Evolutionary conservation across 2,113 vertebrate species (phyloP).

Genomic region (Taxidea taxus): DNA sequence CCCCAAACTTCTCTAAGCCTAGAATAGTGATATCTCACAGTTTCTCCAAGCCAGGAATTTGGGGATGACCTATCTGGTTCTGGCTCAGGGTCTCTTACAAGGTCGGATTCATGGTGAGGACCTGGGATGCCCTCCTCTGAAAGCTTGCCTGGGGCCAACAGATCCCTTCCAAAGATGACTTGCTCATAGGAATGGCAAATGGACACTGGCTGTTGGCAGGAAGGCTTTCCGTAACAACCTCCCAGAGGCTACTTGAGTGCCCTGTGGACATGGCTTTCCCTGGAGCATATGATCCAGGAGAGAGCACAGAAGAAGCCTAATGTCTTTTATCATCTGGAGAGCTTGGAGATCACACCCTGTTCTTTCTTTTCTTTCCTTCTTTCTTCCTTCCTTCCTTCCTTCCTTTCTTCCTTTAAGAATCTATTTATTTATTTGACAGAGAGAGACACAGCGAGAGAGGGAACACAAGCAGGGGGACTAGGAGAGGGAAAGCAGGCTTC

Average conservation of each 20-base stretch:
- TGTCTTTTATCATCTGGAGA: background rate
- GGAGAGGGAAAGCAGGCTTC: no score
- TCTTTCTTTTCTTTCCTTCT: background rate
- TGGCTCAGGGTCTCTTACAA: background rate
- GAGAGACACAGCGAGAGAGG: no score
- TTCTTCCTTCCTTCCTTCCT: no score
- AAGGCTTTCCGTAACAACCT: background rate
- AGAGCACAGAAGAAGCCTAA: background rate
- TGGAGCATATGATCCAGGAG: background rate
- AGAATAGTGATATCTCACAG: background rate
- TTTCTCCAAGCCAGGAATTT: background rate
- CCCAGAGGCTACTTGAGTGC: background rate
- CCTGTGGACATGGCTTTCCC: background rate
- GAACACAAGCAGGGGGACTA: no score
- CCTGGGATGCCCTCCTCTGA: background rate
- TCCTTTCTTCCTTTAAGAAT: no score
- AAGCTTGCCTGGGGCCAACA: background rate
- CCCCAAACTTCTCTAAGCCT: background rate
- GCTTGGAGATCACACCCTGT: background rate
- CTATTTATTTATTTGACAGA: no score
- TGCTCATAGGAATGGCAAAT: background rate
- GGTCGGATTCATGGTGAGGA: background rate
- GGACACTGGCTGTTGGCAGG: background rate
- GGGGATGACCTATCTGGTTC: background rate
- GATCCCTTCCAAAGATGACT: background rate